phyloP scores from a whole-genome alignment of 1,140 invertebrate species.

The Temnothorax longispinosus region DNA sequence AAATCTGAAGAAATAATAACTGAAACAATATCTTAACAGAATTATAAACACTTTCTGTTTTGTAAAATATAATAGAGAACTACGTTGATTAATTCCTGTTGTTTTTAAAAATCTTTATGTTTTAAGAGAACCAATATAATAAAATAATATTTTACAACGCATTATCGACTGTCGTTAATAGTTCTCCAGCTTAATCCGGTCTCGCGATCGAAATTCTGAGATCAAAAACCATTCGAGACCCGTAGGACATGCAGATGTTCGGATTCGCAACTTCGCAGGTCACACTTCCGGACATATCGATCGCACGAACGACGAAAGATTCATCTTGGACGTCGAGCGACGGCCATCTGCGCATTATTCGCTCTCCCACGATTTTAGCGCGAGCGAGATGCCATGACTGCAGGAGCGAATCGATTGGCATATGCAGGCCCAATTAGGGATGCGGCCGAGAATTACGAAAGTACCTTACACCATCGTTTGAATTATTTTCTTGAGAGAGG shows the following conservation, averaged over 20 bases:
- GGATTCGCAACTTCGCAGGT: not conserved
- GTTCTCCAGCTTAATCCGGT: not conserved
- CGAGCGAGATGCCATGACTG: conserved; percentile 41
- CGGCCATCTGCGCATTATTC: conserved; percentile 35
- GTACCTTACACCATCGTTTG: conserved; percentile 19
- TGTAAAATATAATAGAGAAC: not conserved
- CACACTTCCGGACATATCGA: not conserved
- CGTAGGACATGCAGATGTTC: too few relatives aligned
- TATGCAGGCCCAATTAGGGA: conserved; percentile 66
- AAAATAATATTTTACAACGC: not conserved
- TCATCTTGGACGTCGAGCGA: conserved; percentile 51
- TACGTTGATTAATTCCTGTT: not conserved
- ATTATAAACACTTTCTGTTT: not conserved
- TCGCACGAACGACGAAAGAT: conserved; percentile 26
- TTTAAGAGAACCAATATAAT: not conserved
- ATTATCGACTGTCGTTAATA: conserved; percentile 53
- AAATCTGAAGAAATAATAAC: not conserved
- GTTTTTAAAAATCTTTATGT: not conserved
- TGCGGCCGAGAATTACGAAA: conserved; percentile 65
- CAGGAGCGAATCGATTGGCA: conserved; percentile 66
- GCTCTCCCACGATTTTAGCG: conserved; percentile 11
- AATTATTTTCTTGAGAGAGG: conserved; percentile 63
- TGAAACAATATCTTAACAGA: not conserved
- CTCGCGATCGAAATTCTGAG: not conserved
- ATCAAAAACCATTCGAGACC: not conserved